These are phyloP conservation scores for Prenolepis imparis DNA, from an alignment of 2,888 invertebrate species.

Conservation along the genomic window DNA sequence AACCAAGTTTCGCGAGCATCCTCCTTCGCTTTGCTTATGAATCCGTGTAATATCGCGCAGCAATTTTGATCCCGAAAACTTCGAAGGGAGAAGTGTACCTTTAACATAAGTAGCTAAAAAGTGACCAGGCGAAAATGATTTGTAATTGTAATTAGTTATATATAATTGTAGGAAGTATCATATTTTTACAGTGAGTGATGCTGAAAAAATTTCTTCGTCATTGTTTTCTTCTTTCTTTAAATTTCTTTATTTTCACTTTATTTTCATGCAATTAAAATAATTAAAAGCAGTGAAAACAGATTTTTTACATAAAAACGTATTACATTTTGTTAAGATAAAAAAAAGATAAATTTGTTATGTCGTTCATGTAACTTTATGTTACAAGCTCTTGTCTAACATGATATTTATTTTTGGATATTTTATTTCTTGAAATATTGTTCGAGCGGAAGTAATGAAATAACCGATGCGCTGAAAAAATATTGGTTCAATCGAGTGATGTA, in stretches of 20 bases:
- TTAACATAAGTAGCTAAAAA: neutral
- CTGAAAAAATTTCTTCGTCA: no score
- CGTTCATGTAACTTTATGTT: conserved; percentile 26
- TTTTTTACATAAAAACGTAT: neutral
- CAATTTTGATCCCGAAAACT: conserved; percentile 9
- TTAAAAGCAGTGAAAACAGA: neutral
- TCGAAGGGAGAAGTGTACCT: neutral
- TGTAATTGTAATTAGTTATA: neutral
- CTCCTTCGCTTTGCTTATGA: neutral
- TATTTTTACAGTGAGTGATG: neutral
- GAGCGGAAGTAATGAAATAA: conserved; percentile 42
- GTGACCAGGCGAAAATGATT: neutral
- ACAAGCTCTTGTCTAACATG: conserved; percentile 7
- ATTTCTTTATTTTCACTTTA: neutral
- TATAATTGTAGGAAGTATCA: neutral
- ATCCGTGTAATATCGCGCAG: neutral
- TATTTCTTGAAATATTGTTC: conserved; percentile 36
- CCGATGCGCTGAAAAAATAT: conserved; percentile 42
- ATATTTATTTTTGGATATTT: conserved; percentile 47
- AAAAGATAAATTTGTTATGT: neutral
- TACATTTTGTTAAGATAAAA: neutral
- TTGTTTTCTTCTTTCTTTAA: neutral
- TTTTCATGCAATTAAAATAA: neutral
- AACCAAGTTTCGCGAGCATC: conserved; percentile 15
- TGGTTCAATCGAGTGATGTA: conserved; percentile 43